A percentile compares a stretch with the other conserved stretches of the same genome.
Evolutionary conservation across 2,113 vertebrate genomes (phyloP).

Genomic region (Anas platyrhynchos): DNA sequence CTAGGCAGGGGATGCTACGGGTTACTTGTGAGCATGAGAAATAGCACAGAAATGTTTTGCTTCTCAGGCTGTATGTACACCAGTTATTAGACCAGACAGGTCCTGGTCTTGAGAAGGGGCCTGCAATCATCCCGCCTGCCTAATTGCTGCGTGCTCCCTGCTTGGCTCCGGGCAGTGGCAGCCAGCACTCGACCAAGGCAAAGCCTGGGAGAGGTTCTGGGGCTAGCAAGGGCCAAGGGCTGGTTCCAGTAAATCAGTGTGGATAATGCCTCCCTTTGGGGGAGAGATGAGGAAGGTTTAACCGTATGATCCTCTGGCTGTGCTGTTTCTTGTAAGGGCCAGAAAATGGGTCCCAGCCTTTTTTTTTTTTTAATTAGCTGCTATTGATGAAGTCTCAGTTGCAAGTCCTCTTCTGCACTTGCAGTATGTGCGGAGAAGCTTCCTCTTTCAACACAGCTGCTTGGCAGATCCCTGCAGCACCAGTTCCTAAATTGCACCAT

Average conservation of each 20-base stretch:
- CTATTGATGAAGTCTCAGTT: not conserved
- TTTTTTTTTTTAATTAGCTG: not conserved
- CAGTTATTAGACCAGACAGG: not conserved
- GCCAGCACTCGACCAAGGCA: not conserved
- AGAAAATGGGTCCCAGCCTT: not conserved
- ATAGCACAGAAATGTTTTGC: not conserved
- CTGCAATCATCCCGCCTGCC: not conserved
- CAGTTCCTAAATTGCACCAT: fast-evolving
- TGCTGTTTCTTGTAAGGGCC: not conserved
- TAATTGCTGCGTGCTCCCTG: not conserved
- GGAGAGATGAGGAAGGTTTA: not conserved
- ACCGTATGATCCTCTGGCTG: fast-evolving
- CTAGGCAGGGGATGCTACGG: not conserved
- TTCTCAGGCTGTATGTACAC: not conserved
- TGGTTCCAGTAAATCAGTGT: not conserved
- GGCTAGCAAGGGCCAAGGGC: not conserved
- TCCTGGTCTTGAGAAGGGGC: not conserved
- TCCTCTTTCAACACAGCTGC: not conserved
- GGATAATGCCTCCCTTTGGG: not conserved
- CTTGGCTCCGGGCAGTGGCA: not conserved
- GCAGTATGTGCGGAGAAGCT: not conserved
- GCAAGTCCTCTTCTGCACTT: not conserved
- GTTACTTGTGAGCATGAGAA: not conserved
- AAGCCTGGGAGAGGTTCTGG: not conserved
- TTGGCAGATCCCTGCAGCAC: not conserved